A percentile compares a stretch with the other conserved stretches of the same genome.
Evolutionary conservation across 2,113 vertebrate genomes (phyloP).

Genomic region (sheep (Ovis aries)): DNA sequence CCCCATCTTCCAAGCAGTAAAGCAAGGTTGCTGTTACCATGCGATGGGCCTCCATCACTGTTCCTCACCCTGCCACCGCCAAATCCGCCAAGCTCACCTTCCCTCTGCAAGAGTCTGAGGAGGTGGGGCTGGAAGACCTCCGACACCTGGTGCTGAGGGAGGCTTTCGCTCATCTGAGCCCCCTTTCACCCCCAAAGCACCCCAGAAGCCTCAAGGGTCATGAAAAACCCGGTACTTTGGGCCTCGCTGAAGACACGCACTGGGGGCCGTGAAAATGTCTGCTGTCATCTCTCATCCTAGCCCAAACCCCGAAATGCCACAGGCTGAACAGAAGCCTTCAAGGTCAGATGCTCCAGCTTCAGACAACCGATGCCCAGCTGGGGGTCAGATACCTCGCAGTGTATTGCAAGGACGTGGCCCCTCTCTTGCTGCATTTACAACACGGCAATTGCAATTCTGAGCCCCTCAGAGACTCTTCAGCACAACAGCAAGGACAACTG

Average conservation of each 20-base stretch:
- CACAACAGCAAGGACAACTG: neutral
- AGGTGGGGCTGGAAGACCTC: neutral
- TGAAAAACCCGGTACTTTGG: neutral
- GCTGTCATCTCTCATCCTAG: neutral
- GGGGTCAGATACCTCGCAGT: neutral
- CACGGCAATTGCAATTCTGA: neutral
- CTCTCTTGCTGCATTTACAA: neutral
- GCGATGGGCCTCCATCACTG: accelerated
- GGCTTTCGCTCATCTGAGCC: neutral
- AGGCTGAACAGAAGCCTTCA: too few relatives aligned
- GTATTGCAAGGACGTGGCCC: neutral
- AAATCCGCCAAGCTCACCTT: neutral
- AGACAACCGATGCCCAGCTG: neutral
- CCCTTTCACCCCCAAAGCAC: neutral
- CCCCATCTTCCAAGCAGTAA: neutral
- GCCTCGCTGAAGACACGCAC: neutral
- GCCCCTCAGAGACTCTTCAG: neutral
- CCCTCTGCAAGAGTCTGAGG: neutral
- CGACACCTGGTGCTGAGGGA: neutral
- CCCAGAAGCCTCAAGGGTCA: neutral
- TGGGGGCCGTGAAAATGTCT: neutral
- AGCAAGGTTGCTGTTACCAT: neutral
- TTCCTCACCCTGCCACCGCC: neutral
- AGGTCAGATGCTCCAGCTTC: neutral
- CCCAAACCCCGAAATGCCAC: neutral